These are phyloP conservation scores for Athetis lepigone DNA, from an alignment of 2,888 invertebrate species.

Conservation along the genomic window DNA sequence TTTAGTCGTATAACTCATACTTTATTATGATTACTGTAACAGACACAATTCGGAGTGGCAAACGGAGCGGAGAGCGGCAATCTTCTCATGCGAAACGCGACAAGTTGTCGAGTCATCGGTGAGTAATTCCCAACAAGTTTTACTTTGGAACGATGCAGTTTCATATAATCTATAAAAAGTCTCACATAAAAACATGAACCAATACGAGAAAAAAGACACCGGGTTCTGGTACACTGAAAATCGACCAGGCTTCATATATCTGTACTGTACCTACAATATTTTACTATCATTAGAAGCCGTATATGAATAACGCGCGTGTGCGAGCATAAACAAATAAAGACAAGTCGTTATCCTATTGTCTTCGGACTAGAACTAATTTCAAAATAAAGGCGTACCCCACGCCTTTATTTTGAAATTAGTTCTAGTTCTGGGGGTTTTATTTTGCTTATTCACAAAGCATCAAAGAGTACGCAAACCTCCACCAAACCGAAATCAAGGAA, in stretches of 20 bases:
- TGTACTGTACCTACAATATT: neutral
- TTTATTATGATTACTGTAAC: slow-evolving; percentile 61
- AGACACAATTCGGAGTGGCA: slow-evolving; percentile 69
- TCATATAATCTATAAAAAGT: slow-evolving; percentile 41
- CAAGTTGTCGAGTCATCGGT: slow-evolving; percentile 70
- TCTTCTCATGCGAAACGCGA: slow-evolving; percentile 76
- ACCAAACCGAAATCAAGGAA: slow-evolving; percentile 23
- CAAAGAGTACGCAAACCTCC: neutral
- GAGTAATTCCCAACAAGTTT: slow-evolving; percentile 65
- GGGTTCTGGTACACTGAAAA: slow-evolving; percentile 30
- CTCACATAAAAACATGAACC: slow-evolving; percentile 39
- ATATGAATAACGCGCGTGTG: slow-evolving; percentile 28
- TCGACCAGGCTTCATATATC: slow-evolving; percentile 21
- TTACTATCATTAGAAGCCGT: slow-evolving; percentile 47
- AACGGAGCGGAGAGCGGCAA: slow-evolving; percentile 71
- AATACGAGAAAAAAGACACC: slow-evolving; percentile 22
- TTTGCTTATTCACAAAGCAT: slow-evolving; percentile 10
- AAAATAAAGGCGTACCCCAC: too few relatives aligned
- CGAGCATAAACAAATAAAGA: slow-evolving; percentile 30
- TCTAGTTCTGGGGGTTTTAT: neutral
- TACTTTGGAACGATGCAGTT: slow-evolving; percentile 53
- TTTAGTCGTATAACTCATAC: slow-evolving; percentile 50
- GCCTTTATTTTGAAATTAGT: slow-evolving; percentile 19
- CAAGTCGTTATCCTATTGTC: slow-evolving; percentile 41
- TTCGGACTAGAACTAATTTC: too few relatives aligned